Conservation (phyloP, 2,888 invertebrate genomes). For the Lochmaea crataegi region DNA sequence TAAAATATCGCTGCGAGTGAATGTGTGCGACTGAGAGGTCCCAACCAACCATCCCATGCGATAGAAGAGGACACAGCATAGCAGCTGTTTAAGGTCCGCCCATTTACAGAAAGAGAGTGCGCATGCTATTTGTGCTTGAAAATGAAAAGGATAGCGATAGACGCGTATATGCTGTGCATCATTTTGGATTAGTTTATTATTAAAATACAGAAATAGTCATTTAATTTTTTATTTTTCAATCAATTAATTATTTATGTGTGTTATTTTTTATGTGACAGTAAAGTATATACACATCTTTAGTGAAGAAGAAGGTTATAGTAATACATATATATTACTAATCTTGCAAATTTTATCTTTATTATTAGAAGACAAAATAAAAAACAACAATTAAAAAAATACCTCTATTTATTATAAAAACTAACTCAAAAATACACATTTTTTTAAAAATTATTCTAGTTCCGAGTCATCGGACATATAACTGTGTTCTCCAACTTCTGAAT, state of each 20-base stretch:
- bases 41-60: slow-evolving; percentile 20
- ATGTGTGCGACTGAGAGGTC: slow-evolving; percentile 17
- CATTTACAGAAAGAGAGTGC: slow-evolving; percentile 8
- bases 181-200: slow-evolving; percentile 10
- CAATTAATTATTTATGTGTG: slow-evolving; percentile 10
- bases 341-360: neutral
- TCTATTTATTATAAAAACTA: neutral
- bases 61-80: slow-evolving; percentile 16
- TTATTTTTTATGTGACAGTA: neutral
- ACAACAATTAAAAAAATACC: slow-evolving; percentile 14
- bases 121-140: slow-evolving; percentile 12
- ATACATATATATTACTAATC: too few relatives aligned
- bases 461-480: neutral
- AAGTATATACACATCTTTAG: neutral
- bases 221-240: slow-evolving; percentile 11
- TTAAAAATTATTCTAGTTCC: slow-evolving; percentile 1
- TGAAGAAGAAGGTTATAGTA: too few relatives aligned
- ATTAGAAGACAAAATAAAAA: slow-evolving; percentile 3
- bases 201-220: too few relatives aligned
- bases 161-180: slow-evolving; percentile 16
- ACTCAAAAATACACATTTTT: neutral
- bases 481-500: too few relatives aligned
- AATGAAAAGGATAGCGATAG: slow-evolving; percentile 24
- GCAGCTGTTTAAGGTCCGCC: slow-evolving; percentile 12
- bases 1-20: slow-evolving; percentile 24